These are phyloP conservation scores for Rhipidura dahli DNA, from an alignment of 2,113 vertebrate species.

Conservation along the genomic window DNA sequence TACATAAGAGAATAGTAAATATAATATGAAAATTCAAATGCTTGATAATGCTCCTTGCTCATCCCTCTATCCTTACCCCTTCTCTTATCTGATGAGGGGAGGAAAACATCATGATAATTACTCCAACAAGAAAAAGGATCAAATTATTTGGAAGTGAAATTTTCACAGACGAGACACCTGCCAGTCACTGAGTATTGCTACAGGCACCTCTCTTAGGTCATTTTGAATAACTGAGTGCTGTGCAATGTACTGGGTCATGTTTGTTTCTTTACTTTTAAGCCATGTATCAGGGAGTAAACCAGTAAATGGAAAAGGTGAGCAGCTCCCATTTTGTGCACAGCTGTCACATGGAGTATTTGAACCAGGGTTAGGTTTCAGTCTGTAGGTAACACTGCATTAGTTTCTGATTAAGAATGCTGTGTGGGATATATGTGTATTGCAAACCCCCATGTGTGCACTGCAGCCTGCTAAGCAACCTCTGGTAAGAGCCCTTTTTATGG, in stretches of 20 bases:
- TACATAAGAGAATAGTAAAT: background rate
- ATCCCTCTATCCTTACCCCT: background rate
- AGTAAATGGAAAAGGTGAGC: background rate
- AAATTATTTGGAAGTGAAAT: background rate
- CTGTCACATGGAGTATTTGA: background rate
- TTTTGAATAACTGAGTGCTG: background rate
- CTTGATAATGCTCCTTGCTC: background rate
- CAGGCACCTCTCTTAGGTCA: background rate
- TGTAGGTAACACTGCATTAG: background rate
- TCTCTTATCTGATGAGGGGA: background rate
- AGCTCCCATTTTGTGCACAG: background rate
- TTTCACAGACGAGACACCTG: background rate
- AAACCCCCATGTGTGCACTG: background rate
- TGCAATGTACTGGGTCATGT: background rate
- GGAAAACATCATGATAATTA: background rate
- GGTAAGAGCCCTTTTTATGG: background rate
- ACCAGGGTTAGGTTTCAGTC: background rate
- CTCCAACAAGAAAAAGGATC: background rate
- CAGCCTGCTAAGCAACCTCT: background rate
- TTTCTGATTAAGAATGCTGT: background rate
- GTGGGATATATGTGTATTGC: background rate
- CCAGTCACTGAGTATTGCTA: background rate
- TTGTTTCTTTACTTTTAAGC: constrained; percentile 22
- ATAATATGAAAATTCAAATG: background rate
- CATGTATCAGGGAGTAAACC: background rate